Base-by-base conservation (phyloP, 2,797 vertebrate genomes). In the Macrochelys suwanniensis region DNA sequence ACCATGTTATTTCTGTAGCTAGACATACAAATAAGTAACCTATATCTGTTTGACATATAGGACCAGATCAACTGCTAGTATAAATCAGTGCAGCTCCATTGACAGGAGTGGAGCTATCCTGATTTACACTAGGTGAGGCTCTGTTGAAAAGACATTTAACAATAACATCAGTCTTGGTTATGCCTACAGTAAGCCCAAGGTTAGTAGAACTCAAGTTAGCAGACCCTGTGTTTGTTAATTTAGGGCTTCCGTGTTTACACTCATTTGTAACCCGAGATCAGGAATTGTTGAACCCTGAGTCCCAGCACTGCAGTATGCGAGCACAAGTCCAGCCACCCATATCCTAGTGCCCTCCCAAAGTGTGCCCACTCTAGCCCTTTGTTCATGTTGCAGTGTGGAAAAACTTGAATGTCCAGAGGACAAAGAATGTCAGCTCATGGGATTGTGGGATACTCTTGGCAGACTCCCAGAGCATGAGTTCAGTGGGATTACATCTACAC, bases 101-200 rank as follows among this genome's bases (percentile, higher is more conserved):
- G 54, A 88, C 87, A 10, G 45, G 47, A 26, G 65, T 37, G 53
- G 26, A 23, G 80, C 76, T 25, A 11, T 4, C 31, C 74, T 85
- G 3, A 0, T 76, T 21, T n/a, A 81, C 61, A 17, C 4, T 5
- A 1, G 0, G 80, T 25, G 56, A 54, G 15, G 49, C 78, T 37
- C 6, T 8, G 5, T 5, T 53, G 45, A 4, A 33, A 1, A 59
- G 77, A 0, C 7, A 12, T 45, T 85, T 89, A 57, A n/a, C 10
- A 42, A 83, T 89, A 57, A n/a, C 10, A 42, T 71, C 37, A 42
- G n/a, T 42, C 9, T n/a, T 10, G 37, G 37, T 42, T 42, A 23
- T 71, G 68, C 6, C 68, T 37, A n/a, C 8, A 21, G n/a, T 68
- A 68, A 68, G n/a, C 17, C 65, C n/a, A 42, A 23, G 21, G n/a